phyloP scores from a whole-genome alignment of 1,140 invertebrate genomes.

The Zaprionus camerounensis region DNA sequence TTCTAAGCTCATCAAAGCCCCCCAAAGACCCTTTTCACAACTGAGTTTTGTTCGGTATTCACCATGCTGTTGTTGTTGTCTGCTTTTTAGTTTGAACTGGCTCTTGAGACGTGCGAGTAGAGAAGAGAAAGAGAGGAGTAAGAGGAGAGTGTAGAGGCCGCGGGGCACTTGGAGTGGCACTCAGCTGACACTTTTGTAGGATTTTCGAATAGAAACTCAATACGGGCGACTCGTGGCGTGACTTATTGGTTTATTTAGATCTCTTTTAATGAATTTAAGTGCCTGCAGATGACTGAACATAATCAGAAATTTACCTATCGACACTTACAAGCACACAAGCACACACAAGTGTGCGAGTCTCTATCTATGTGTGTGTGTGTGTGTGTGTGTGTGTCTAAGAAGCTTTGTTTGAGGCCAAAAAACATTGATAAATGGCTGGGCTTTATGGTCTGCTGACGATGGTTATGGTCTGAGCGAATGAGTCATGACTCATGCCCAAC shows the following conservation, averaged over 20 bases:
- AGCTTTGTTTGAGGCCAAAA: constrained; percentile 37
- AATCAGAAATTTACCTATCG: constrained; percentile 61
- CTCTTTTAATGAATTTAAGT: constrained; percentile 81
- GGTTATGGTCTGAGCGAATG: constrained; percentile 1
- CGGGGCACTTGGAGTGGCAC: constrained; percentile 63
- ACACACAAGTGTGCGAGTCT: neutral
- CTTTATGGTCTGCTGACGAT: constrained; percentile 10
- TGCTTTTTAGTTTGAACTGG: constrained; percentile 24
- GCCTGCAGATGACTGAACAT: constrained; percentile 69
- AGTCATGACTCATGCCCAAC: constrained; percentile 34
- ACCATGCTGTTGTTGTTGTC: constrained; percentile 34
- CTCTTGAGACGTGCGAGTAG: constrained; percentile 17
- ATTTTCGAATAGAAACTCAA: constrained; percentile 77
- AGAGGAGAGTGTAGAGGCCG: neutral
- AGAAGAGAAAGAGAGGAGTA: neutral
- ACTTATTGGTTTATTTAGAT: constrained; percentile 82
- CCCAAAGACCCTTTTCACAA: constrained; percentile 32
- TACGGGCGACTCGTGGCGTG: constrained; percentile 75
- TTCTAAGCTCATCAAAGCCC: constrained; percentile 43
- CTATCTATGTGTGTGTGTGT: constrained; percentile 2
- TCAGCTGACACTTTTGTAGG: constrained; percentile 77
- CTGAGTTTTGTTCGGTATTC: constrained; percentile 23
- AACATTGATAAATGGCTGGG: constrained; percentile 45
- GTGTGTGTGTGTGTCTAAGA: constrained; percentile 33
- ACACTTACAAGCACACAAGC: constrained; percentile 28